Percentiles rank a stretch among this genome's conserved stretches.
Evolutionary conservation across 2,888 invertebrate genomes (phyloP).

Genomic region (Athalia cordata): DNA sequence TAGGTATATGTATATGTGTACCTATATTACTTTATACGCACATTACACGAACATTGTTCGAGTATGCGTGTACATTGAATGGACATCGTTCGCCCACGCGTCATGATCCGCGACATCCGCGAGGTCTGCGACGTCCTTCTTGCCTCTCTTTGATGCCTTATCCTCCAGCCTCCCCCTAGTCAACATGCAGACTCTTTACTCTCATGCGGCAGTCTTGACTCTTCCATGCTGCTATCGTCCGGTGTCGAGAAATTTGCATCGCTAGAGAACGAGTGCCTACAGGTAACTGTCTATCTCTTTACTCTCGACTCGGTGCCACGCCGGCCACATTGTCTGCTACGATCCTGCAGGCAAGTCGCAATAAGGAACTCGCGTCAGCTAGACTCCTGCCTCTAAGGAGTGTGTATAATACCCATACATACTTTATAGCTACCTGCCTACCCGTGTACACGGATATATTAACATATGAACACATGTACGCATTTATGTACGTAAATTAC

Average conservation of each 20-base stretch:
- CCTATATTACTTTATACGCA: conserved; percentile 6
- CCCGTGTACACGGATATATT: too few species aligned
- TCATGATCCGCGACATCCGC: conserved; percentile 49
- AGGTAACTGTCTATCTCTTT: conserved; percentile 37
- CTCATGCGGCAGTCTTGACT: conserved; percentile 1
- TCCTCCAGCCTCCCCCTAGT: not conserved
- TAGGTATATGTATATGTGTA: conserved; percentile 8
- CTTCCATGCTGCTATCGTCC: conserved; percentile 47
- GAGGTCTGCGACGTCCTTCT: conserved; percentile 6
- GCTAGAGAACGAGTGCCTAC: conserved; percentile 18
- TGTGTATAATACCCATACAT: conserved; percentile 24
- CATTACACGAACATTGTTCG: not conserved
- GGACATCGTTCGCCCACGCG: conserved; percentile 65
- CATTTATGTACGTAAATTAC: conserved; percentile 13
- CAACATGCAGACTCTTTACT: not conserved
- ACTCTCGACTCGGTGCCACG: not conserved
- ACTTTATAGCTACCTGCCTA: not conserved
- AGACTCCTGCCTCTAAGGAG: conserved; percentile 20
- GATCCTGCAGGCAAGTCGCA: not conserved
- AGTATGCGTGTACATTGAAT: conserved; percentile 50
- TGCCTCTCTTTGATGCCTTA: conserved; percentile 13
- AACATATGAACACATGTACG: not conserved
- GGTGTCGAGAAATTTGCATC: conserved; percentile 64
- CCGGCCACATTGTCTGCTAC: conserved; percentile 35
- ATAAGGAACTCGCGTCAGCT: conserved; percentile 32